Base-by-base conservation (phyloP, 2,888 invertebrate genomes). In the Limenitis camilla region DNA sequence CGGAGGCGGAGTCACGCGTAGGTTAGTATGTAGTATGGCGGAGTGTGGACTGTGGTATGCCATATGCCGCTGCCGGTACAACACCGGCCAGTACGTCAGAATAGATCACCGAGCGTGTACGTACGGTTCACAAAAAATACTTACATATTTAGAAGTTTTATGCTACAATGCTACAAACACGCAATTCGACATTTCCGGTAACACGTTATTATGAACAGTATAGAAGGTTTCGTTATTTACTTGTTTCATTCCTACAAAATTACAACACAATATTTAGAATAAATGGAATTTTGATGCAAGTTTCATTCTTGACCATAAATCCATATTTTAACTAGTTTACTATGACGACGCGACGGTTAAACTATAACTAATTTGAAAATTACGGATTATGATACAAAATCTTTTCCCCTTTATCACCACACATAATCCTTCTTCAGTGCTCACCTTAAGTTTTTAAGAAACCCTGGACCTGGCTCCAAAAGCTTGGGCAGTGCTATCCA, bases 1-100 rank as follows among this genome's bases (percentile, higher is more conserved):
- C 71, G 74, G 74, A 78, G 81, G 77, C 79, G 73, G 69, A 77
- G 76, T 75, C 76, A 76, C 77, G 75, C 75, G 70, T 69, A 65
- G 64, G 65, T 66, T 19, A 19, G 19, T 19, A 19, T 19, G 19
- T 19, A 19, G 3, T 19, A 19, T 19, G 19, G 19, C 19, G 19
- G 19, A 19, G 19, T 19, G 60, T 41, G 64, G 58, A 49, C 65
- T 63, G 63, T 67, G 76, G 76, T 74, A 77, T 76, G 78, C n/a
- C n/a, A n/a, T n/a, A n/a, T n/a, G n/a, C n/a, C n/a, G n/a, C n/a
- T n/a, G n/a, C n/a, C n/a, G n/a, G n/a, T n/a, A n/a, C n/a, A n/a
- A n/a, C n/a, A n/a, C 71, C 69, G 72, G 71, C 67, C 65, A 62
- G 63, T 66, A 69, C 63, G 65, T 65, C 63, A 60, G 69, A 69